Evolutionary conservation across 2,888 invertebrate species (phyloP), one percentile per base, ranked within the genome.

Genomic region (Argyresthia albistria): DNA sequence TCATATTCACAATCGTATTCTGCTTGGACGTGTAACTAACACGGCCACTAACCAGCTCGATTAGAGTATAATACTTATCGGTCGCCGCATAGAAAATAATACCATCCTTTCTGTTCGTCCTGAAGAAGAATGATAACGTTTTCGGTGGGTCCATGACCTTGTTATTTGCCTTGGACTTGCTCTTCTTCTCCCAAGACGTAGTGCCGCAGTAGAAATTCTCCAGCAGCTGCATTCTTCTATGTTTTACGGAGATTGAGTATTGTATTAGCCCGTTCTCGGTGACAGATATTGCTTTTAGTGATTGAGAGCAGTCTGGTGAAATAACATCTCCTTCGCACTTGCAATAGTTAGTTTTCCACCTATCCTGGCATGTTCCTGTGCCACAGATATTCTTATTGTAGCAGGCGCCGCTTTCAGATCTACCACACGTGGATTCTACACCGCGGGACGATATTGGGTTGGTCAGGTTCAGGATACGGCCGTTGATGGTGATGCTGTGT

Each of bases 401-500:
- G 62, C 95, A 95, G 0, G 91, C 90, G 39, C 91, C 91, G 60
- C 88, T 89, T 62, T 90, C 89, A 55, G 90, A 91, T 55, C 96
- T 89, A 51, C 91, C 91, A 70, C 97, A 98, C 8, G 93, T 93
- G 12, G 92, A 86, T 54, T 92, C 90, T 3, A 97, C 91, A 1
- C 93, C 93, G 6, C 91, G 89, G 4, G 94, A 91, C 50, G 91
- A 87, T 1, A 95, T 62, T 0, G 97, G 95, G 60, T 89, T 92
- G 55, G 94, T 94, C 51, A 97, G 82, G 69, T 97, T 97, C 25
- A 97, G 72, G 0, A 92, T 86, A 16, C 96, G 90, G 4, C 97
- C 97, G 67, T 98, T 97, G 52, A 98, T 91, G 0, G 94, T 91
- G 1, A 97, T 93, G 60, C 96, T 96, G 67, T 97, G 96, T 60